Conservation (phyloP, 2,888 invertebrate species). For the Laothoe populi region DNA sequence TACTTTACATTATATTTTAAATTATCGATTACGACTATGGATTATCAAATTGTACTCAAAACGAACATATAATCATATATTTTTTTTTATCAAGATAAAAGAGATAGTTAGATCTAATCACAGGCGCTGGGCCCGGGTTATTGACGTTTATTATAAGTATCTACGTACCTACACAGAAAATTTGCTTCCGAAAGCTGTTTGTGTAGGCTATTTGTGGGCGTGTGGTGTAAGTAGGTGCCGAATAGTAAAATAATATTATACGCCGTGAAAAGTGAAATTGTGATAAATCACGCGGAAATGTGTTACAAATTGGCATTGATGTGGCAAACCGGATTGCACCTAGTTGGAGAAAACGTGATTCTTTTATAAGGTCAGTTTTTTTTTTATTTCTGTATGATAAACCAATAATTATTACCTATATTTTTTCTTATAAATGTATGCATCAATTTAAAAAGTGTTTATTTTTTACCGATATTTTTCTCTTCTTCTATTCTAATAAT, state of each 20-base stretch:
- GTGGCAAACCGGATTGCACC: constrained; percentile 81
- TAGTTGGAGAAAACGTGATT: constrained; percentile 77
- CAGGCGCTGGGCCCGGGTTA: constrained; percentile 68
- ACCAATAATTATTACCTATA: not conserved
- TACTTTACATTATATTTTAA: constrained; percentile 41
- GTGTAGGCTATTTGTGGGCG: constrained; percentile 68
- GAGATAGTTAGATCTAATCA: constrained; percentile 27
- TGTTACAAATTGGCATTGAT: constrained; percentile 75
- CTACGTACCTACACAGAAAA: constrained; percentile 57
- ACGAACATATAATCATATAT: not conserved
- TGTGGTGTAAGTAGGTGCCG: constrained; percentile 53
- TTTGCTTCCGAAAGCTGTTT: constrained; percentile 68
- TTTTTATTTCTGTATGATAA: constrained; percentile 25
- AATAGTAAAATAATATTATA: constrained; percentile 43
- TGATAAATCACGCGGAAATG: constrained; percentile 61
- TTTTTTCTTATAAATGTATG: not conserved
- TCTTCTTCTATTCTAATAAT: not conserved
- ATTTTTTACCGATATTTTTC: not conserved
- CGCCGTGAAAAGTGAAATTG: constrained; percentile 56
- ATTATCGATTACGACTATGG: constrained; percentile 26
- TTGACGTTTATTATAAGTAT: constrained; percentile 72
- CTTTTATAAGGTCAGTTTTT: constrained; percentile 74
- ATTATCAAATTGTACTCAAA: not conserved
- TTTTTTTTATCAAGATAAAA: not conserved
- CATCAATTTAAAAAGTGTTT: too few species aligned